These are phyloP conservation scores for Pyrgus malvae DNA, from an alignment of 2,888 invertebrate genomes.

Conservation along the genomic window DNA sequence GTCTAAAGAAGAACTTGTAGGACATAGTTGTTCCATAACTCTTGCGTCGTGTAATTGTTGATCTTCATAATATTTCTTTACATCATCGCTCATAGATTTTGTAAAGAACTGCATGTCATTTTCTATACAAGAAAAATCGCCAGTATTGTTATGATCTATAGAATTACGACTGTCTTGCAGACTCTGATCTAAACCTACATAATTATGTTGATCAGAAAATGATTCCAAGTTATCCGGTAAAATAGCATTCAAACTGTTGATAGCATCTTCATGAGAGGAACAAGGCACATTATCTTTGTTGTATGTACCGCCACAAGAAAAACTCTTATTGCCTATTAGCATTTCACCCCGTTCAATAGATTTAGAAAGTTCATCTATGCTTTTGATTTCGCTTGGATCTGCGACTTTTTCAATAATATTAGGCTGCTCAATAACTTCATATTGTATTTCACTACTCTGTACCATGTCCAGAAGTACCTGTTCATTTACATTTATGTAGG, in stretches of 20 bases:
- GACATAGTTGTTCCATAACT: conserved; percentile 67
- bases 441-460: conserved; percentile 76
- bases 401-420: conserved; percentile 76
- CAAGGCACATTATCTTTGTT: conserved; percentile 55
- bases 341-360: conserved; percentile 74
- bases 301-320: conserved; percentile 48
- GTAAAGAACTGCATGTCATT: conserved; percentile 76
- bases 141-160: conserved; percentile 57
- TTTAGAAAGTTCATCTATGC: conserved; percentile 75
- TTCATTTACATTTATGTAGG: conserved; percentile 84
- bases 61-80: conserved; percentile 74
- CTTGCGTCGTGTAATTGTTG: conserved; percentile 63
- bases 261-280: conserved; percentile 60
- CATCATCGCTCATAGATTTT: conserved; percentile 75
- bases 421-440: conserved; percentile 77
- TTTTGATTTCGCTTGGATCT: conserved; percentile 75
- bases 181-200: conserved; percentile 62
- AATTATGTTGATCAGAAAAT: conserved; percentile 69
- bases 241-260: conserved; percentile 66
- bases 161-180: conserved; percentile 55
- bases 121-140: conserved; percentile 73
- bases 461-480: conserved; percentile 82
- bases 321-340: conserved; percentile 59
- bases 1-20: conserved; percentile 63
- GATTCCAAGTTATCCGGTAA: conserved; percentile 71